A percentile compares a stretch with the other conserved stretches of the same genome.
Evolutionary conservation across 2,888 invertebrate species (phyloP).

Genomic region (Phlogophora meticulosa): DNA sequence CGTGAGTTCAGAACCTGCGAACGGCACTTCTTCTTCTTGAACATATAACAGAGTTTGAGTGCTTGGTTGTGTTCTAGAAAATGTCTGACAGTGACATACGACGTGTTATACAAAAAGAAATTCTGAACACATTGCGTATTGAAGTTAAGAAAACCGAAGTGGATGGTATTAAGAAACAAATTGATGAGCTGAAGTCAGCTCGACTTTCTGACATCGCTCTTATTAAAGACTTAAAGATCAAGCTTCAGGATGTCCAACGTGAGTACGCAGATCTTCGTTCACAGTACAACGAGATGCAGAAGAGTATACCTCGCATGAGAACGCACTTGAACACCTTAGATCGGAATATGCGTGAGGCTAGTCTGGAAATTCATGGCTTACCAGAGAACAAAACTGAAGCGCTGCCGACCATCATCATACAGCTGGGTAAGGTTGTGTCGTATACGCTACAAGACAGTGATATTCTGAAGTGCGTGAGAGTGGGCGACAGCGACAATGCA

Average conservation of each 20-base stretch:
- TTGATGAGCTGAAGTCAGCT: neutral
- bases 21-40: neutral
- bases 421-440: neutral
- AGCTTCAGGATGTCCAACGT: neutral
- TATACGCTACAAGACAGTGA: neutral
- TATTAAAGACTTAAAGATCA: neutral
- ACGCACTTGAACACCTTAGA: neutral
- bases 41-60: neutral
- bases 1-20: no score
- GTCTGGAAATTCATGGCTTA: constrained; percentile 7
- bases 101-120: neutral
- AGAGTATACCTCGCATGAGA: neutral
- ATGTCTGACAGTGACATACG: neutral
- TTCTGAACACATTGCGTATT: neutral
- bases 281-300: neutral
- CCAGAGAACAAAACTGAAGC: neutral
- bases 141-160: neutral
- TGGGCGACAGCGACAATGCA: neutral
- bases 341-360: neutral
- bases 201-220: neutral
- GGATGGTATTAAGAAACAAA: neutral
- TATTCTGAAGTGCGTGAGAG: constrained; percentile 2
- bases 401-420: neutral
- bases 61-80: no score
- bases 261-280: neutral